Evolutionary conservation across 2,113 vertebrate genomes (phyloP), one percentile per base, ranked within the genome.

Genomic region (Platanista minor): DNA sequence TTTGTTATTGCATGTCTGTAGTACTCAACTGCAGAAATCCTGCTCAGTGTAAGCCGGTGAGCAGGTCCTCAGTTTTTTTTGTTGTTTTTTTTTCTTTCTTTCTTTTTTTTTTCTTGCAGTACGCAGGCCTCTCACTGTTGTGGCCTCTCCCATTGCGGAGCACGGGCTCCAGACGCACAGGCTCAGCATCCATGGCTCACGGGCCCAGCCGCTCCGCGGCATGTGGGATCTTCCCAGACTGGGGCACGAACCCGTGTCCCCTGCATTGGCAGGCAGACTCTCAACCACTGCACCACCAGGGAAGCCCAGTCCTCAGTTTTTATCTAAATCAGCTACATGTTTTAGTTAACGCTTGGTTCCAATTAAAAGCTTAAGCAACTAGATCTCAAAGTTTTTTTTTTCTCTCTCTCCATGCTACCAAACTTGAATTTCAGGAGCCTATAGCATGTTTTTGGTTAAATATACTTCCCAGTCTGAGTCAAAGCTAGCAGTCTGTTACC

Each of bases 1-100:
- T 97, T 96, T 97, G 94, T 97, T 97, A 97, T 97, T 96, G 96
- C 2, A 2, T 89, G 96, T 98, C 89, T 95, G 21, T 96, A 96
- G 95, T 95, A 97, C 75, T 93, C 85, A 95, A 66, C 89, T 97
- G 87, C 78, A 92, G 80, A 96, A 95, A 96, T 95, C 83, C 75
- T 95, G 82, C 71, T 91, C 57, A 41, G 11, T 64, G 36, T 94
- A 89, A 96, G 57, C 75, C 83, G 83, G 78, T 78, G 91, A 87
- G 49, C 13, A 11, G 49, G 49, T 67, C 62, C 29, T 91, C 89
- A 41, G 64, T 57, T 81, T 91, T 81, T 69, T n/a, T n/a, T n/a
- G n/a, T n/a, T n/a, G n/a, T n/a, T n/a, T n/a, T n/a, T n/a, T n/a
- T n/a, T n/a, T n/a, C n/a, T n/a, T n/a, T n/a, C n/a, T n/a, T n/a